Evolutionary conservation across 2,113 vertebrate species (phyloP).

Genomic region (Oreochromis spilurus): DNA sequence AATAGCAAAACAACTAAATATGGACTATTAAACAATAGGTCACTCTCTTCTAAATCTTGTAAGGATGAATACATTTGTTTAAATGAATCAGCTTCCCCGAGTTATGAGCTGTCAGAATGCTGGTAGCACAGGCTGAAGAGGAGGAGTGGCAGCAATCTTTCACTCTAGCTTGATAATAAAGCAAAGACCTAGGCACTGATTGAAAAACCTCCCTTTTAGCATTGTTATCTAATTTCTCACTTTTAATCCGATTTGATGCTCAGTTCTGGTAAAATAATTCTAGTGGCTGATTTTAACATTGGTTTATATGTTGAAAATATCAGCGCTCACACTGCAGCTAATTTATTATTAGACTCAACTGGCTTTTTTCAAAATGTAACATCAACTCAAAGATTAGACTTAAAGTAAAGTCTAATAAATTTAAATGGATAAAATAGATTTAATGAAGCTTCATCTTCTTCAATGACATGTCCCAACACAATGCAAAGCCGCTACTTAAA

Average conservation of each 20-base stretch:
- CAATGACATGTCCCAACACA: not conserved
- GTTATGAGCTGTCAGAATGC: not conserved
- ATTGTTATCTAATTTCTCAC: not conserved
- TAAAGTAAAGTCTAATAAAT: not conserved
- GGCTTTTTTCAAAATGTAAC: not conserved
- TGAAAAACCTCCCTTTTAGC: not conserved
- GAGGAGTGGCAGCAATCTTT: not conserved
- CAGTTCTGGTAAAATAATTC: accelerated
- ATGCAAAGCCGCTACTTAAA: not conserved
- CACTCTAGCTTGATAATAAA: not conserved
- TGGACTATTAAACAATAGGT: not conserved
- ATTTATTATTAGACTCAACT: not conserved
- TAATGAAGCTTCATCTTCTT: not conserved
- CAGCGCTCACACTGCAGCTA: not conserved
- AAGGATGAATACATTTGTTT: not conserved
- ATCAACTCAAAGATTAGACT: not conserved
- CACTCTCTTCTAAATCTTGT: not conserved
- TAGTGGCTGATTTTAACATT: not conserved
- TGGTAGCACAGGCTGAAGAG: not conserved
- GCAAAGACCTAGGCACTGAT: not conserved
- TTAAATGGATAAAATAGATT: not conserved
- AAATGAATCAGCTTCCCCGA: not conserved
- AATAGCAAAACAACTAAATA: not conserved
- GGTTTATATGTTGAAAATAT: not conserved
- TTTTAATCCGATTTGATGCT: not conserved